Conservation (phyloP, 37 sponge, comb jelly and placozoan genomes). For the Crambe crambe region DNA sequence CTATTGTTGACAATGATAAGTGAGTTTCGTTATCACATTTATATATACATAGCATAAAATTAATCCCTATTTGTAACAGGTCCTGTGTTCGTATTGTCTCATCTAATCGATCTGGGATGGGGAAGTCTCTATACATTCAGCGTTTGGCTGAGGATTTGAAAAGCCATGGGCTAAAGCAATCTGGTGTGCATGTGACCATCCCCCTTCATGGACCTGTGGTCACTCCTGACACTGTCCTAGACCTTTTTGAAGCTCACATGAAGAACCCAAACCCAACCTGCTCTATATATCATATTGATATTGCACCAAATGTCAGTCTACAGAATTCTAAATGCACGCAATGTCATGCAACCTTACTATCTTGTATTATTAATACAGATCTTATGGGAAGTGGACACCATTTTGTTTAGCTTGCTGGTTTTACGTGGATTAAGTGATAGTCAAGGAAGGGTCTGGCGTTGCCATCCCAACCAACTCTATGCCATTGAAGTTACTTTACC, state of each 20-base stretch:
- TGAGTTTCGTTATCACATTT: too few relatives aligned
- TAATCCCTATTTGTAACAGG: neutral
- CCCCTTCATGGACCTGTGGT: conserved; percentile 72
- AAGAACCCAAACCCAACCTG: neutral
- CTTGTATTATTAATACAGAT: conserved; percentile 32
- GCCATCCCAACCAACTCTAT: conserved; percentile 50
- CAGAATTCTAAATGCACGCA: neutral
- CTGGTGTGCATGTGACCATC: conserved; percentile 29
- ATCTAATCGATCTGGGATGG: conserved; percentile 73
- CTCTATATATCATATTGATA: conserved; percentile 49
- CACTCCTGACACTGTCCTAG: conserved; percentile 42
- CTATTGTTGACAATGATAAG: conserved; percentile 36
- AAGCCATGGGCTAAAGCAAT: neutral
- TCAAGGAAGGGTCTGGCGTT: conserved; percentile 60
- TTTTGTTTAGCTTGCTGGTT: conserved; percentile 60
- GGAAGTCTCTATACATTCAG: conserved; percentile 71
- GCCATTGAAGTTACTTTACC: conserved; percentile 65
- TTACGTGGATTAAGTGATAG: conserved; percentile 47
- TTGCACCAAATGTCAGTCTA: conserved; percentile 48
- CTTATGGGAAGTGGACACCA: conserved; percentile 23
- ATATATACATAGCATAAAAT: neutral
- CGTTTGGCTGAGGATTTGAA: conserved; percentile 32
- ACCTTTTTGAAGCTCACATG: neutral
- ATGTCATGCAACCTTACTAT: neutral
- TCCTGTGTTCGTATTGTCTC: conserved; percentile 55